These are phyloP conservation scores for Melitaea athalia DNA, from an alignment of 2,888 invertebrate genomes.

Conservation along the genomic window DNA sequence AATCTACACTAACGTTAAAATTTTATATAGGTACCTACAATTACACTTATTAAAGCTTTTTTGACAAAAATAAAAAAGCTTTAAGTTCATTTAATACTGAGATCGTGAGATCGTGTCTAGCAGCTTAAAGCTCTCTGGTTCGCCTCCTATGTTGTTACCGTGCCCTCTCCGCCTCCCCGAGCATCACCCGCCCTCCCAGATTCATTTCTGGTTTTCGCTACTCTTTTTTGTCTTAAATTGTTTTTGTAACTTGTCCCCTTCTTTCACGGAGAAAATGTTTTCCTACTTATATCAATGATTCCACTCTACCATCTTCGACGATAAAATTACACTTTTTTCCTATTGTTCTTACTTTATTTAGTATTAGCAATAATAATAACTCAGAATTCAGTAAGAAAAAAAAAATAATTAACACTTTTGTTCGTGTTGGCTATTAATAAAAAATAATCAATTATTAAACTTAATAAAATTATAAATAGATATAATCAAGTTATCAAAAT, in stretches of 20 bases:
- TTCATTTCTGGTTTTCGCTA: constrained; percentile 79
- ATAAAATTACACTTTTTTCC: constrained; percentile 24
- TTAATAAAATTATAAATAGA: too few relatives aligned
- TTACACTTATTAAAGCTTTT: too few relatives aligned
- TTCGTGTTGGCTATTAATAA: too few relatives aligned
- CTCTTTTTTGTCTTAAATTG: constrained; percentile 80
- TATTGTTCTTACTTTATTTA: background rate
- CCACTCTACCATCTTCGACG: constrained; percentile 31
- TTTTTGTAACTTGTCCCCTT: constrained; percentile 71
- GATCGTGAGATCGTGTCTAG: background rate
- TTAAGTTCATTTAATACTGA: too few relatives aligned
- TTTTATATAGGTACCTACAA: too few relatives aligned
- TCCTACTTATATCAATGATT: constrained; percentile 45
- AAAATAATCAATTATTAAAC: too few relatives aligned
- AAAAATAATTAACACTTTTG: too few relatives aligned
- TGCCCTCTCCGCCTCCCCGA: constrained; percentile 59
- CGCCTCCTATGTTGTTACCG: constrained; percentile 61
- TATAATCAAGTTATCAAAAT: too few relatives aligned
- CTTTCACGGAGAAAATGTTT: constrained; percentile 53
- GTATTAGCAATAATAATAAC: background rate
- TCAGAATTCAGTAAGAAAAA: too few relatives aligned
- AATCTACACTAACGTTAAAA: too few relatives aligned
- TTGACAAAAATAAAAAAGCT: too few relatives aligned
- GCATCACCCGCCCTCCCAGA: constrained; percentile 70
- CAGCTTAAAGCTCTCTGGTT: constrained; percentile 46